Evolutionary conservation across 2,797 vertebrate species (phyloP).

Genomic region (Orientallactaga sibirica): DNA sequence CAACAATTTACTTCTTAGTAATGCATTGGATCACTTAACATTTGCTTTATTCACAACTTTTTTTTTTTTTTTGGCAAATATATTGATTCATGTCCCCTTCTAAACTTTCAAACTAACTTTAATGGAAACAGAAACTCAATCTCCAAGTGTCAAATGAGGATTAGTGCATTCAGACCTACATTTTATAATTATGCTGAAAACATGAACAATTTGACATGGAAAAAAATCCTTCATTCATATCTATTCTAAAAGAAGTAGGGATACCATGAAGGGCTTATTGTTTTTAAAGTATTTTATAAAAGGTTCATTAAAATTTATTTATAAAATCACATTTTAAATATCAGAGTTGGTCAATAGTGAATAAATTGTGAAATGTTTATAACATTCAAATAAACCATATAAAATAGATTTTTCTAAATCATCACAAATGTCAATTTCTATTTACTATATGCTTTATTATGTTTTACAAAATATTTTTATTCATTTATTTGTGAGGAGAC

Average conservation of each 20-base stretch:
- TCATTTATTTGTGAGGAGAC: too few species aligned
- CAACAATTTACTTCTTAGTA: conserved; percentile 51
- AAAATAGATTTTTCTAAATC: background rate
- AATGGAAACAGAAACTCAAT: background rate
- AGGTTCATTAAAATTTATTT: conserved; percentile 19
- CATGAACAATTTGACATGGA: background rate
- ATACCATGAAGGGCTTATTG: background rate
- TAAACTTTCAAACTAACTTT: conserved; percentile 66
- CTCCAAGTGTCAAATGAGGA: background rate
- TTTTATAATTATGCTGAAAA: background rate
- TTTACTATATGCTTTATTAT: too few species aligned
- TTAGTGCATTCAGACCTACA: background rate
- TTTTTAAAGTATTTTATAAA: conserved; percentile 14
- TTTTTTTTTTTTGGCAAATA: conserved; percentile 3
- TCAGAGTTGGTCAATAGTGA: background rate
- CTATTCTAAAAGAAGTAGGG: background rate
- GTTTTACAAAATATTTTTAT: too few species aligned
- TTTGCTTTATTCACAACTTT: conserved; percentile 57
- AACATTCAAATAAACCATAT: conserved; percentile 14
- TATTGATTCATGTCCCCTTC: conserved; percentile 55
- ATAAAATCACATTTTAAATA: background rate
- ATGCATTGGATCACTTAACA: conserved; percentile 65
- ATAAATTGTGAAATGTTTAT: conserved; percentile 3
- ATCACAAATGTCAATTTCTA: too few species aligned
- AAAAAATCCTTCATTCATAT: background rate